These are phyloP conservation scores for Prunella himalayana DNA, from an alignment of 2,113 vertebrate species.

Conservation along the genomic window DNA sequence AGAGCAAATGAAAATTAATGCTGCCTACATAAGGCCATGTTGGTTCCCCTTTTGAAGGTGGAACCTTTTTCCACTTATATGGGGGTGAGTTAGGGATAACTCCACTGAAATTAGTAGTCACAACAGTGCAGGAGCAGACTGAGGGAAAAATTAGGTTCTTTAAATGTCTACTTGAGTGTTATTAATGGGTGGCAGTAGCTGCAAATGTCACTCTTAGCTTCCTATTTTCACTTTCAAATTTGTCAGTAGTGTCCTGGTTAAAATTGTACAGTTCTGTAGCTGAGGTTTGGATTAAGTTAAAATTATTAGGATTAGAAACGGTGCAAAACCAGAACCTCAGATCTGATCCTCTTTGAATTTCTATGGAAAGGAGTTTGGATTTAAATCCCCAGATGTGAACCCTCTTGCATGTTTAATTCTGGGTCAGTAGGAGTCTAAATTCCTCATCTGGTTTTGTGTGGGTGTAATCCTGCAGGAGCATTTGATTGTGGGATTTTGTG, in stretches of 20 bases:
- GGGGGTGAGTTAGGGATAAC: background rate
- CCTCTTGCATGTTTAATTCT: background rate
- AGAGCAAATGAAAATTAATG: background rate
- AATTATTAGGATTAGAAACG: conserved; percentile 26
- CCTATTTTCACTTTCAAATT: conserved; percentile 19
- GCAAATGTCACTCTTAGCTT: background rate
- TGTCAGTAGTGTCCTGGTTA: background rate
- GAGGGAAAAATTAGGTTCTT: background rate
- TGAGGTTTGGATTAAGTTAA: conserved; percentile 10
- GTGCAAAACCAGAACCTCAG: background rate
- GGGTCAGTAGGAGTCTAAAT: conserved; percentile 9
- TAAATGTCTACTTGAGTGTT: background rate
- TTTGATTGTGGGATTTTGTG: conserved; percentile 7
- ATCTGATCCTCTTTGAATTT: conserved; percentile 41
- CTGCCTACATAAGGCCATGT: background rate
- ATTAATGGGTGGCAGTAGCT: background rate
- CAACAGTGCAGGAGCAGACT: background rate
- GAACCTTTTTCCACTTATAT: background rate
- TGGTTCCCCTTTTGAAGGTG: background rate
- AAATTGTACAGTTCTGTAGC: background rate
- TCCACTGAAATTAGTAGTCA: background rate
- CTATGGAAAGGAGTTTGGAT: background rate
- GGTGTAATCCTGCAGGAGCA: conserved; percentile 11
- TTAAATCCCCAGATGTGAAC: conserved; percentile 24
- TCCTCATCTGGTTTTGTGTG: background rate